These are phyloP conservation scores for Ichneumoninae sp. DNA, from an alignment of 2,888 invertebrate genomes.

Conservation along the genomic window DNA sequence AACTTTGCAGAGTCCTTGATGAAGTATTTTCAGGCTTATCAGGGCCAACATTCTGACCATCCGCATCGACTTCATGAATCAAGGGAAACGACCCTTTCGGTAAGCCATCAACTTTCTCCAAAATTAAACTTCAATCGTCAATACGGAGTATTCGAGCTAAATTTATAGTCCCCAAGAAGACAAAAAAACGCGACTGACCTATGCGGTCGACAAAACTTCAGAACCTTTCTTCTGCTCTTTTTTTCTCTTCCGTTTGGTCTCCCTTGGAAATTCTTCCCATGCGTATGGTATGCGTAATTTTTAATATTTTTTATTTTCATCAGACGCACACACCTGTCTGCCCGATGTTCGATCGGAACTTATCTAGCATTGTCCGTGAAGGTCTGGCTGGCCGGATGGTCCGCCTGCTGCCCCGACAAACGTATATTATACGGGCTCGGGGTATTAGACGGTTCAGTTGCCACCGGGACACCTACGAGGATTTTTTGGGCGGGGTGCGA, in stretches of 20 bases:
- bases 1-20: background rate
- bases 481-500: conserved; percentile 80
- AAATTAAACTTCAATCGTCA: background rate
- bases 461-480: conserved; percentile 77
- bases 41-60: background rate
- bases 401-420: conserved; percentile 28
- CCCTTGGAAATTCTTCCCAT: conserved; percentile 18
- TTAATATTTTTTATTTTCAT: conserved; percentile 8
- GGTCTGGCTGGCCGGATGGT: conserved; percentile 41
- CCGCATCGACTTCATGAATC: background rate
- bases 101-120: background rate
- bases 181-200: background rate
- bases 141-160: background rate
- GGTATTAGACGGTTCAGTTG: conserved; percentile 62
- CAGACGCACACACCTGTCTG: conserved; percentile 40
- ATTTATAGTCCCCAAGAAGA: background rate
- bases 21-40: background rate
- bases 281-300: background rate
- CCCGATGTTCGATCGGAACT: conserved; percentile 31
- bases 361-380: conserved; percentile 38
- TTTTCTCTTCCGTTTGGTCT: background rate
- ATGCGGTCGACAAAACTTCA: background rate
- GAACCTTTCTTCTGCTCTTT: background rate
- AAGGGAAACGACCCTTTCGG: background rate
- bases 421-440: conserved; percentile 47